phyloP scores from a whole-genome alignment of 2,797 vertebrate genomes.

The Ciconia nigra region DNA sequence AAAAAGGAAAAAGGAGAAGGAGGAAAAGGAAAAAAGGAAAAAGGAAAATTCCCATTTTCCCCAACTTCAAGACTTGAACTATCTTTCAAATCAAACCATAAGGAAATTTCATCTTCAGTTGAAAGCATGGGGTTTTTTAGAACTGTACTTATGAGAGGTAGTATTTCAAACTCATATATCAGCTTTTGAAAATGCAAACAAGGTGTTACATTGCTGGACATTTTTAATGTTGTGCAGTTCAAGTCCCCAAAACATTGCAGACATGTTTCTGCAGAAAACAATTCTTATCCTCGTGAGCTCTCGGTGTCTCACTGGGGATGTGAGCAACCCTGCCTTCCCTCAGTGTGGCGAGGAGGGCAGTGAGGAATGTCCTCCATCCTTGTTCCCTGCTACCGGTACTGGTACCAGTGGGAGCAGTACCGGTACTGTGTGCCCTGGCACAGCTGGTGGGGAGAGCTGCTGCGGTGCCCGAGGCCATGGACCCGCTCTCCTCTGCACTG shows the following conservation, averaged over 20 bases:
- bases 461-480: rapidly evolving
- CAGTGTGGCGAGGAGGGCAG: rapidly evolving
- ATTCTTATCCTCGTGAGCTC: rapidly evolving
- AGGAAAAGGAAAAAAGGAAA: not conserved
- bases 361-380: rapidly evolving
- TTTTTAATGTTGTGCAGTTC: not conserved
- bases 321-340: not conserved
- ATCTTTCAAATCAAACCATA: not conserved
- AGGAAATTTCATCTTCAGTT: not conserved
- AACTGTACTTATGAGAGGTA: not conserved
- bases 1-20: rapidly evolving
- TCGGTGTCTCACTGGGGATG: not conserved
- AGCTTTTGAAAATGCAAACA: not conserved
- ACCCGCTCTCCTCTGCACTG: not conserved
- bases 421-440: rapidly evolving
- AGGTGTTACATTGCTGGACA: not conserved
- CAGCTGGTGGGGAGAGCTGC: not conserved
- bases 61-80: not conserved
- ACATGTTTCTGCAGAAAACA: not conserved
- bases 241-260: not conserved
- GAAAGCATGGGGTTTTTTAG: not conserved
- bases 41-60: not conserved
- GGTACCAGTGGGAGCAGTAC: not conserved
- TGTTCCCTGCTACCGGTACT: rapidly evolving
- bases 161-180: not conserved